Evolutionary conservation across 2,888 invertebrate species (phyloP).

Genomic region (Melanophora roralis): DNA sequence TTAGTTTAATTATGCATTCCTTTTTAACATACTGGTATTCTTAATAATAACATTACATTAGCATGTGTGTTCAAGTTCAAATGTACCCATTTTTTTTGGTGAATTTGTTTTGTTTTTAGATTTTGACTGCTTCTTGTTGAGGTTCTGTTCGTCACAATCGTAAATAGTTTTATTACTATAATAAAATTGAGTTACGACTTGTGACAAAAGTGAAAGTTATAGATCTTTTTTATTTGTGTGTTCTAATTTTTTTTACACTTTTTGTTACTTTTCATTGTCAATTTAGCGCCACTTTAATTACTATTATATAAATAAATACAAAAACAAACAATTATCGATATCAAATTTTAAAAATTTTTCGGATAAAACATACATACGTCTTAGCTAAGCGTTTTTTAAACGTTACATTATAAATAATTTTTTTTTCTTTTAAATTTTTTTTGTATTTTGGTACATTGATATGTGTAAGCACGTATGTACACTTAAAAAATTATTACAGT

Average conservation of each 20-base stretch:
- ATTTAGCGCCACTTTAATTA: slow-evolving; percentile 21
- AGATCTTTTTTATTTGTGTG: slow-evolving; percentile 44
- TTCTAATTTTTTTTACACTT: not conserved
- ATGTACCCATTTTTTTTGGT: not conserved
- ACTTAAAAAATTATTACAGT: too few species aligned
- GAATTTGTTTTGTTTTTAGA: not conserved
- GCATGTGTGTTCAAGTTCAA: not conserved
- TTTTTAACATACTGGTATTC: slow-evolving; percentile 9
- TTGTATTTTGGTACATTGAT: too few species aligned
- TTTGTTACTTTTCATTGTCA: slow-evolving; percentile 30
- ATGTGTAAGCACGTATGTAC: too few species aligned
- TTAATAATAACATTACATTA: not conserved
- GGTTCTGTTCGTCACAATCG: slow-evolving; percentile 57
- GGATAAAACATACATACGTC: too few species aligned
- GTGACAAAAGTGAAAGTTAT: slow-evolving; percentile 67
- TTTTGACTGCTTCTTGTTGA: not conserved
- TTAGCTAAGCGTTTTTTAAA: too few species aligned
- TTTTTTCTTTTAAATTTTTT: too few species aligned
- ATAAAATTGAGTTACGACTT: slow-evolving; percentile 59
- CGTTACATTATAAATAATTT: too few species aligned
- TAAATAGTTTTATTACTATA: slow-evolving; percentile 65
- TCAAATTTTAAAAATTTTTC: not conserved
- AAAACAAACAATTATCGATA: not conserved
- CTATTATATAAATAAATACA: too few species aligned
- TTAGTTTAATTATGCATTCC: slow-evolving; percentile 11